Base-by-base conservation (phyloP, 2,888 invertebrate genomes). In the Ceriagrion tenellum region DNA sequence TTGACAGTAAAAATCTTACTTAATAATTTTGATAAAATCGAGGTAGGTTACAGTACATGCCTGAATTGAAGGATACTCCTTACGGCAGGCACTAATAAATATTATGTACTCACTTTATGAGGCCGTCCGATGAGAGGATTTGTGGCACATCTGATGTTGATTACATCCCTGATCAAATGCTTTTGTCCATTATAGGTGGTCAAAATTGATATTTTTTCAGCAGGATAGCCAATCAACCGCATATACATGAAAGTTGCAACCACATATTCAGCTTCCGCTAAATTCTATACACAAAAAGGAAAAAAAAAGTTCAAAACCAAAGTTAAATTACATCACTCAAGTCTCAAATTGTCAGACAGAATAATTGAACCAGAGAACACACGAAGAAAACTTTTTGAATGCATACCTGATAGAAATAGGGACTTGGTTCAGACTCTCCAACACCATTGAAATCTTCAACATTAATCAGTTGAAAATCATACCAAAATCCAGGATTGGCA, bases 171-270 rank as follows among this genome's bases (percentile, higher is more conserved):
- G 89, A 99, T 99, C 95, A 99, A 97, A 97, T 99, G 99, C 96
- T 99, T 99, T 97, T 99, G 99, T 0, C 99, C 99, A 97, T 99
- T 99, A 97, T 99, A 99, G 0, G 99, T 99, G 0, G 99, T 99
- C 91, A 99, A 97, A 96, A 99, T 99, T 56, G 99, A 99, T 96
- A 99, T 99, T 97, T 99, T 99, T 95, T 99, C 98, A 0, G 99
- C 99, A 0, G 99, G 99, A 97, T 99, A 99, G 0, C 99, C 99
- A 74, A 99, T 97, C 56, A 99, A 97, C 59, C 99, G 97, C 99
- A 99, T 99, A 97, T 99, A 99, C 99, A 99, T 99, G 97, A 99
- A 99, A 40, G 99, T 98, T 0, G 99, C 99, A 0, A 99, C 99
- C 96, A 99, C 98, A 97, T 99, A 99, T 97, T 99, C 99, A 0